Evolutionary conservation across 1,140 invertebrate genomes (phyloP), one percentile per base, ranked within the genome.

Genomic region (Orchesella cincta): DNA sequence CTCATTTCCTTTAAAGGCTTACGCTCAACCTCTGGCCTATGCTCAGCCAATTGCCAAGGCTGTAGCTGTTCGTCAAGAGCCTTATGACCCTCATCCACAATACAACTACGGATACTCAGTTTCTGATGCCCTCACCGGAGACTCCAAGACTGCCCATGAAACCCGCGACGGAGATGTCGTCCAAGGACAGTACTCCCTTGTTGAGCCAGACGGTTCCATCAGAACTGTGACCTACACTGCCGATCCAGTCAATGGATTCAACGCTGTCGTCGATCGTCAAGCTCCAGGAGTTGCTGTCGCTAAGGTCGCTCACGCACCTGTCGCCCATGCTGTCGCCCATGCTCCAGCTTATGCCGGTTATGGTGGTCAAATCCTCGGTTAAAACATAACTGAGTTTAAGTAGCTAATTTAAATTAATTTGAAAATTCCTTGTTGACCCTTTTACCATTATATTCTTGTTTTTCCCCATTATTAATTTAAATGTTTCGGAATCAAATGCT

Each of bases 121-220:
- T 0, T 88, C 90, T 39, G 90, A 91, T 78, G 84, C 86, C n/a
- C 84, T 89, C 70, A 92, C 89, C 34, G 90, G 91, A 1, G 90
- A 92, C 84, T 85, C 88, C 1, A 91, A 92, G 84, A 86, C 86
- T 78, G 90, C 91, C 81, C 87, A 90, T 75, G 91, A 92, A 84
- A 88, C 84, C 51, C 88, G 91, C 51, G 87, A 90, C 77, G 91
- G 91, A 35, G 90, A 92, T 82, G 86, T 88, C 1, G 91, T 92
- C 29, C 85, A 86, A 23, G 92, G 92, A 78, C 90, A 92, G 82
- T 93, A 93, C 85, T 91, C 90, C 2, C 85, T 93, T 80, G 91
- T 91, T 77, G 91, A 93, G 83, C 91, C 92, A 36, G 92, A 93
- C 85, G 92, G 92, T 71, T 91, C 91, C 75, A 89, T 91, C 64